These are phyloP conservation scores for Pyrochroa serraticornis DNA, from an alignment of 2,888 invertebrate genomes.

Conservation along the genomic window DNA sequence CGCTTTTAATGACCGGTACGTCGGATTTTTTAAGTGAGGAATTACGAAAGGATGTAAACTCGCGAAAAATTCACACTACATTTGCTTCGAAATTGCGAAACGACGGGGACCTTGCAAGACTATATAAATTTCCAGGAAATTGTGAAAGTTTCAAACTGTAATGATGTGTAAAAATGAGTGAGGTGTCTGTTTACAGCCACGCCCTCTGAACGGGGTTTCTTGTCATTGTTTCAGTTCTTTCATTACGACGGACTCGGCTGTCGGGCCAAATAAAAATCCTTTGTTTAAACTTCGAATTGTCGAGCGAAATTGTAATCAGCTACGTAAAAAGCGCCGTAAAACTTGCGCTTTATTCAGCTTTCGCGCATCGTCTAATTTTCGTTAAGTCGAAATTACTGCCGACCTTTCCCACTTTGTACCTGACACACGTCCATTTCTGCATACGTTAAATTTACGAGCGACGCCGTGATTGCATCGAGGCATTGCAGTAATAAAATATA, in stretches of 20 bases:
- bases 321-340: constrained; percentile 13
- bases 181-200: constrained; percentile 48
- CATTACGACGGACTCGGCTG: constrained; percentile 14
- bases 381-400: too few species aligned
- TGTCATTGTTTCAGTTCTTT: constrained; percentile 32
- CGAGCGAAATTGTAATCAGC: constrained; percentile 18
- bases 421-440: too few species aligned
- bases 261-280: constrained; percentile 22
- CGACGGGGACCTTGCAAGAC: constrained; percentile 45
- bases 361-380: neutral
- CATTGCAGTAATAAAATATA: constrained; percentile 26
- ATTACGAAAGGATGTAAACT: constrained; percentile 25
- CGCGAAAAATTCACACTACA: constrained; percentile 42
- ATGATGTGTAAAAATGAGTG: constrained; percentile 53
- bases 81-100: constrained; percentile 44
- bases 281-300: constrained; percentile 26
- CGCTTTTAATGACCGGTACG: constrained; percentile 12
- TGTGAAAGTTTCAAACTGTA: constrained; percentile 52
- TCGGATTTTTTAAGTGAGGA: constrained; percentile 19
- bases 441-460: constrained; percentile 9
- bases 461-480: constrained; percentile 19
- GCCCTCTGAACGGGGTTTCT: constrained; percentile 27
- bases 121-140: constrained; percentile 50
- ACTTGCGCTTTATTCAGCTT: too few species aligned
- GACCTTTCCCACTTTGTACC: constrained; percentile 6